A percentile compares a stretch with the other conserved stretches of the same genome.
Evolutionary conservation across 53 echinoderm and acorn worm genomes (phyloP).

Genomic region (Luidia sarsii): DNA sequence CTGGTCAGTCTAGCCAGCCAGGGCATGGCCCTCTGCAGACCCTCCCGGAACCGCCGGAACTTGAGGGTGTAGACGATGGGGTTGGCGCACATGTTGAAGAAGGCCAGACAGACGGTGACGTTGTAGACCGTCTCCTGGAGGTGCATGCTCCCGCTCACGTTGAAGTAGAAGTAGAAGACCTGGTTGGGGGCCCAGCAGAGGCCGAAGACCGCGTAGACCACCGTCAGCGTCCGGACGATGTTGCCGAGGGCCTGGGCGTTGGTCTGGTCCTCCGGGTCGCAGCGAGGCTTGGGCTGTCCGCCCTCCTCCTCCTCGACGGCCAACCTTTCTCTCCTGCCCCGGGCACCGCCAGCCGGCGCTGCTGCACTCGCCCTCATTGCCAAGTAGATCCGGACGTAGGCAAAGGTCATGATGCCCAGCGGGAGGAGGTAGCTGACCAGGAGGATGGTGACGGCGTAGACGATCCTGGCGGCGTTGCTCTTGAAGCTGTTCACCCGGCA

Average conservation of each 20-base stretch:
- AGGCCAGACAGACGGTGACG: conserved; percentile 25
- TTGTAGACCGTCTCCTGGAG: conserved; percentile 32
- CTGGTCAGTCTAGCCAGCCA: neutral
- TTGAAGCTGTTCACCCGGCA: conserved; percentile 32
- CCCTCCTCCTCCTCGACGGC: too few relatives aligned
- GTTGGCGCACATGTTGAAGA: conserved; percentile 39
- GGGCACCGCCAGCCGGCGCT: too few relatives aligned
- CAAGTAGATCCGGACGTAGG: conserved; percentile 24
- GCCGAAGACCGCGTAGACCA: conserved; percentile 29
- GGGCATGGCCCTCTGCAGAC: conserved; percentile 18
- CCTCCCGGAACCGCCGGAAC: conserved; percentile 42
- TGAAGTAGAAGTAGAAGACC: conserved; percentile 52
- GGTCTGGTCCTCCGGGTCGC: neutral
- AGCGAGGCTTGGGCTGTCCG: neutral
- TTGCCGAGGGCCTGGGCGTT: conserved; percentile 26
- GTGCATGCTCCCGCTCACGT: conserved; percentile 20
- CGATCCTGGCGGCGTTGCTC: conserved; percentile 10
- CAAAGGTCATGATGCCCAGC: conserved; percentile 31
- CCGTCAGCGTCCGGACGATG: conserved; percentile 45
- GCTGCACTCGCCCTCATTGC: neutral
- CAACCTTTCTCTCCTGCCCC: neutral
- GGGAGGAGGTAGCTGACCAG: conserved; percentile 35
- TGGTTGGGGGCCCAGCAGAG: conserved; percentile 55
- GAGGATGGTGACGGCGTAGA: conserved; percentile 26
- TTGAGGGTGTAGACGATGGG: conserved; percentile 48